Evolutionary conservation across 1,140 invertebrate genomes (phyloP), one percentile per base, ranked within the genome.

Genomic region (Neelides sp.): DNA sequence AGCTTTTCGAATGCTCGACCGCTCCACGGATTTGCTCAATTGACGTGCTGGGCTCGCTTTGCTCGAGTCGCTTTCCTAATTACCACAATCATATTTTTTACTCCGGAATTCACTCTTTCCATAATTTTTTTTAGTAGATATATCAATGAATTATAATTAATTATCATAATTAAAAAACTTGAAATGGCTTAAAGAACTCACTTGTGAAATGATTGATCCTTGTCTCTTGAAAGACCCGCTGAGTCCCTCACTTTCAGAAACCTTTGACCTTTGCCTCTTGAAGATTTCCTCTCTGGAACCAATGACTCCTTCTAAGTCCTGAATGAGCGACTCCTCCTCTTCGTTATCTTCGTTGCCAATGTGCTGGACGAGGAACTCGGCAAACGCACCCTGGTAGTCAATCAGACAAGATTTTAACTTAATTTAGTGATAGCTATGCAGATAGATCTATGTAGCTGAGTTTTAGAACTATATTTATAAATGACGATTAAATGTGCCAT

Each of bases 321-420:
- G 39, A n/a, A 62, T 28, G 2, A 58, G 40, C 41, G 42, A 48
- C 19, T 54, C 49, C 35, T 64, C 59, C 3, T 55, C 70, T 32
- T 68, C 70, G 54, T 71, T 68, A 20, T 65, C 69, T 39, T 69
- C 75, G 50, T 85, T 83, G 13, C 81, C 76, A 44, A 89, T 70
- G 71, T 89, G 83, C 56, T 86, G 80, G 15, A 85, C 65, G 13
- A 91, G 66, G 65, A 90, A 90, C 10, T 65, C 62, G 1, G 63
- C 62, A 55, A 64, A 65, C 8, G 46, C 63, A 15, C 63, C 62
- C 44, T 57, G 8, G n/a, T n/a, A n/a, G n/a, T n/a, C n/a, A n/a
- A n/a, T n/a, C n/a, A n/a, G n/a, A n/a, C n/a, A n/a, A n/a, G n/a
- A n/a, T n/a, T n/a, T n/a, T n/a, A n/a, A n/a, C n/a, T n/a, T n/a